phyloP scores from a whole-genome alignment of 2,888 invertebrate genomes.

The Marronus borbonicus region DNA sequence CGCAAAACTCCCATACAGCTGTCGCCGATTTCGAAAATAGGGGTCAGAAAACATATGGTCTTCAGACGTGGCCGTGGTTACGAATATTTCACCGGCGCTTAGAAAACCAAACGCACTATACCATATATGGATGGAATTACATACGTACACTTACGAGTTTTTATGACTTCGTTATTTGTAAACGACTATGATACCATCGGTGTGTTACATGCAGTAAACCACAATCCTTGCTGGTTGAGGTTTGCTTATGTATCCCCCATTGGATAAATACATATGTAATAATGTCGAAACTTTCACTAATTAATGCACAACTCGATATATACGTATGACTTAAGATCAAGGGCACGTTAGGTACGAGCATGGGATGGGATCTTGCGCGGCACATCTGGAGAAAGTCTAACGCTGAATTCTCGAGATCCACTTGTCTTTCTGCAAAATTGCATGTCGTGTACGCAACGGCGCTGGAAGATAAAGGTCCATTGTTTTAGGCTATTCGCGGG shows the following conservation, averaged over 20 bases:
- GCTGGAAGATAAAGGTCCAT: conserved; percentile 24
- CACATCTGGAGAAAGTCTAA: conserved; percentile 23
- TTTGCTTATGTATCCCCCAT: neutral
- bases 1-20: conserved; percentile 7
- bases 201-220: too few species aligned
- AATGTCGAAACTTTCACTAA: conserved; percentile 33
- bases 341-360: conserved; percentile 2
- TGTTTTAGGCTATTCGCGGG: neutral
- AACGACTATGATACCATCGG: neutral
- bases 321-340: conserved; percentile 32
- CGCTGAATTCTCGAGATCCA: neutral
- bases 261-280: conserved; percentile 1
- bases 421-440: neutral
- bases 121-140: conserved; percentile 42
- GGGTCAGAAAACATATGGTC: conserved; percentile 44
- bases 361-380: neutral
- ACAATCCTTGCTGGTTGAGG: neutral
- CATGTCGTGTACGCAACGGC: neutral
- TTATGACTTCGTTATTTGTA: conserved; percentile 1
- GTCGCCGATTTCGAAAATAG: conserved; percentile 37
- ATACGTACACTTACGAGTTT: conserved; percentile 21
- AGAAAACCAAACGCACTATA: conserved; percentile 34
- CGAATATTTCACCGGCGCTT: conserved; percentile 37
- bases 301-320: conserved; percentile 8
- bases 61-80: conserved; percentile 23